A percentile compares a stretch with the other conserved stretches of the same genome.
Evolutionary conservation across 2,113 vertebrate species (phyloP).

Genomic region (Burhinus bistriatus): DNA sequence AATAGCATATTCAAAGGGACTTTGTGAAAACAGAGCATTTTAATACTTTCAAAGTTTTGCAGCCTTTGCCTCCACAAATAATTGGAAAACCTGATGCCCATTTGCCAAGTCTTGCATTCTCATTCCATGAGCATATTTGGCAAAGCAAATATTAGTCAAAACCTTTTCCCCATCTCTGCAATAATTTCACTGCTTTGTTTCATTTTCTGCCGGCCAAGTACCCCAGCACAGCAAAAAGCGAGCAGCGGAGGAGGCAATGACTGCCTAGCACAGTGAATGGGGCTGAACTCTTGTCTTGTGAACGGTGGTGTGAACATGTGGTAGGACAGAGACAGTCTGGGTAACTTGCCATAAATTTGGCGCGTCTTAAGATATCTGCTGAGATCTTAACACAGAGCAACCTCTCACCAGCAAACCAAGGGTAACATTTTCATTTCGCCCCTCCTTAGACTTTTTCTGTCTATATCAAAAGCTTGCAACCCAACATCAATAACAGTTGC

Average conservation of each 20-base stretch:
- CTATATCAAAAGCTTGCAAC: background rate
- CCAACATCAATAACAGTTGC: background rate
- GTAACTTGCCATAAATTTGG: background rate
- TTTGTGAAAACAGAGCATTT: background rate
- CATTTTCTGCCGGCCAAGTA: background rate
- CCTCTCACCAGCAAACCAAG: background rate
- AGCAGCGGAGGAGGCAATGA: background rate
- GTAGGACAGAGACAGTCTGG: background rate
- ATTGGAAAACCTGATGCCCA: background rate
- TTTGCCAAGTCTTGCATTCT: background rate
- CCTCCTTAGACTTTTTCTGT: background rate
- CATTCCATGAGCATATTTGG: accelerated
- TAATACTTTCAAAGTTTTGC: background rate
- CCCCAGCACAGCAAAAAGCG: background rate
- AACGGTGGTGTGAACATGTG: accelerated
- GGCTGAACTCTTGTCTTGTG: background rate
- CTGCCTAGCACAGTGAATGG: background rate
- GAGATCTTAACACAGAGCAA: background rate
- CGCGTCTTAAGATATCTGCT: background rate
- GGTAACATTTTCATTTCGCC: background rate
- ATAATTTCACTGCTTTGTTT: background rate
- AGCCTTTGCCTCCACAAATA: background rate
- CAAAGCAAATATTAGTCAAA: background rate
- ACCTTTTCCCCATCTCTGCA: background rate
- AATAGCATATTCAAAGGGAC: background rate